Conservation (phyloP, 2,888 invertebrate species). For the Dinocampus coccinellae region DNA sequence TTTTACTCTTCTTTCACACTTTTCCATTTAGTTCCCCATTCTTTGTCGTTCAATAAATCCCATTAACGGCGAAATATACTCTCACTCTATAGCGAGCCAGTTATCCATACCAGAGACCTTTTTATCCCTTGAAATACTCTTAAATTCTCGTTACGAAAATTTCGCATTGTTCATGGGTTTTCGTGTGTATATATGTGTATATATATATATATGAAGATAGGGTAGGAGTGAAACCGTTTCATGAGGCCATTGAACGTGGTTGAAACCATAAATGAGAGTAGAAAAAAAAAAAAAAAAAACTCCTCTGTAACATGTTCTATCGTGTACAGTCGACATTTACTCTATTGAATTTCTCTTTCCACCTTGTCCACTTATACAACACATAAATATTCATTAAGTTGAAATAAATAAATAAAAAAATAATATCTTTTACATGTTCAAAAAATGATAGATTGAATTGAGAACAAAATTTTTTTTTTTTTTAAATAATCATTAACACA, state of each 20-base stretch:
- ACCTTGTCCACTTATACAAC: background rate
- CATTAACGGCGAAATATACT: constrained; percentile 45
- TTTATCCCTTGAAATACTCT: constrained; percentile 23
- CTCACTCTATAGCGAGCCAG: constrained; percentile 1
- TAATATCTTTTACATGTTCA: too few species aligned
- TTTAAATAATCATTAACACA: too few species aligned
- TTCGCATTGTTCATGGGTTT: constrained; percentile 12
- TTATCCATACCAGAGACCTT: background rate
- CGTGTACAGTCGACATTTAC: background rate
- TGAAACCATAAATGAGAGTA: constrained; percentile 9
- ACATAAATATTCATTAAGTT: background rate
- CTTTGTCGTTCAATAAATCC: constrained; percentile 51
- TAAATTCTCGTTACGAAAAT: constrained; percentile 50
- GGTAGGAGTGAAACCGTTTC: constrained; percentile 13
- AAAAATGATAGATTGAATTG: too few species aligned
- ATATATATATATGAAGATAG: background rate
- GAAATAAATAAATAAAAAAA: too few species aligned
- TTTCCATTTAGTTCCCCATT: constrained; percentile 27
- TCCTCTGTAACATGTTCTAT: background rate
- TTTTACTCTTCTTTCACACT: constrained; percentile 13
- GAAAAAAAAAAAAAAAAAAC: constrained; percentile 4
- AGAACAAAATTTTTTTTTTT: too few species aligned
- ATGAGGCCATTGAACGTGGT: constrained; percentile 23
- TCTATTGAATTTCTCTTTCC: background rate
- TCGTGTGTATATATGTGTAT: background rate